Conservation (phyloP, 1,140 invertebrate species). For the Capitella teleta region DNA sequence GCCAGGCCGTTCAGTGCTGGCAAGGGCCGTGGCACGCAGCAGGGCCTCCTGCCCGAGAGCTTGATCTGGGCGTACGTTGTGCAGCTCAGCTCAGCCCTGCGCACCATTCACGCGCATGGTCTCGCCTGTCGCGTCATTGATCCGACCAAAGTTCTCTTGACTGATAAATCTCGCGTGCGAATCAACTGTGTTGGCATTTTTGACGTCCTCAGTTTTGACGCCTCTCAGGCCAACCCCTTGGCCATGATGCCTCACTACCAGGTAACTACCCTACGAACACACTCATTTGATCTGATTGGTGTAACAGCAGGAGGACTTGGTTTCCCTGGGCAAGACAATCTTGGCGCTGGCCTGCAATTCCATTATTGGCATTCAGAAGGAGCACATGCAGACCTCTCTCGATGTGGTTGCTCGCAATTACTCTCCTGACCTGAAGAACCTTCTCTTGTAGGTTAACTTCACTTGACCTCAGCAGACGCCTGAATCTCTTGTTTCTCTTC, state of each 20-base stretch:
- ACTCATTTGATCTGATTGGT: constrained; percentile 10
- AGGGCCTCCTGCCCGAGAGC: constrained; percentile 69
- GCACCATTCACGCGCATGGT: constrained; percentile 76
- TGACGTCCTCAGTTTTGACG: constrained; percentile 72
- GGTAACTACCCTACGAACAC: constrained; percentile 22
- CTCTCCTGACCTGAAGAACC: constrained; percentile 79
- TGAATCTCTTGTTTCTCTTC: constrained; percentile 8
- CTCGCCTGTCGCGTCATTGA: constrained; percentile 63
- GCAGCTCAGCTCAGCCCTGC: constrained; percentile 84
- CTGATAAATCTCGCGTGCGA: constrained; percentile 57
- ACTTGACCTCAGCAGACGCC: neutral
- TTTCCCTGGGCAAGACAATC: constrained; percentile 79
- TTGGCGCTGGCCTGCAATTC: constrained; percentile 83
- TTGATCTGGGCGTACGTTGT: constrained; percentile 92
- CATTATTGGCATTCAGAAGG: constrained; percentile 69
- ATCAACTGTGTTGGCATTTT: constrained; percentile 70
- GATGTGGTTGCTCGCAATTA: constrained; percentile 81
- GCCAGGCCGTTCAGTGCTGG: neutral
- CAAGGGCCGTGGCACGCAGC: constrained; percentile 4
- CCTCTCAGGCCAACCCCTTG: constrained; percentile 53
- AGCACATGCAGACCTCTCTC: constrained; percentile 66
- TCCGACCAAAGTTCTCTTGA: constrained; percentile 74
- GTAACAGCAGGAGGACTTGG: constrained; percentile 75
- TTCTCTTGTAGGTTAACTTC: constrained; percentile 66
- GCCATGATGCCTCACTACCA: constrained; percentile 65